These are phyloP conservation scores for Scaeva pyrastri DNA, from an alignment of 2,888 invertebrate species.

Conservation along the genomic window DNA sequence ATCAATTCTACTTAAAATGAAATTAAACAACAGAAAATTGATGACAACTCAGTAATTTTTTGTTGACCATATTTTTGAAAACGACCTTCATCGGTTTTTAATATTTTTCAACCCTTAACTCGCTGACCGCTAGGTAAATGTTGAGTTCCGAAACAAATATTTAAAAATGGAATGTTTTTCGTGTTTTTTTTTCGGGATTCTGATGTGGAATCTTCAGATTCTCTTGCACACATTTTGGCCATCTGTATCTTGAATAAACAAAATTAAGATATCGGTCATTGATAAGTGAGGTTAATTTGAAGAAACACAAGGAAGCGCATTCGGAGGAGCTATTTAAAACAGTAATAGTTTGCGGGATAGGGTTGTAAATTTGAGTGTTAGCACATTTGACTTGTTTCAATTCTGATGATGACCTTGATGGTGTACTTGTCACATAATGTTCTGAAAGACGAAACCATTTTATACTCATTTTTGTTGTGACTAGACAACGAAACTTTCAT, in stretches of 20 bases:
- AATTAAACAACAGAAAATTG: background rate
- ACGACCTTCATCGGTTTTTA: slow-evolving; percentile 8
- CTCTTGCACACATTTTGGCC: slow-evolving; percentile 61
- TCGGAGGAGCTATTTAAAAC: background rate
- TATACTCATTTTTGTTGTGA: no score
- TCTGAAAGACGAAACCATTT: background rate
- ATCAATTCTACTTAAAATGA: slow-evolving; percentile 41
- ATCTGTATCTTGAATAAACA: slow-evolving; percentile 70
- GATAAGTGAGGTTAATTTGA: slow-evolving; percentile 71
- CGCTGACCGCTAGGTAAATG: slow-evolving; percentile 57
- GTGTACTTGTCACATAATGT: no score
- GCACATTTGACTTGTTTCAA: no score
- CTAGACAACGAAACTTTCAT: no score
- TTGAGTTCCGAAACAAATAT: slow-evolving; percentile 17
- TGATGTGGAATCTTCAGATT: slow-evolving; percentile 16
- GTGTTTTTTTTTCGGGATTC: background rate
- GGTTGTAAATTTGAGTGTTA: background rate
- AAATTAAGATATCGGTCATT: slow-evolving; percentile 68
- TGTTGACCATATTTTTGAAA: background rate
- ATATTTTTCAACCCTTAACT: slow-evolving; percentile 52
- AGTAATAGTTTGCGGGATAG: background rate
- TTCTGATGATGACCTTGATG: no score
- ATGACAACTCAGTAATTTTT: background rate
- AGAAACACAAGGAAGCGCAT: slow-evolving; percentile 58
- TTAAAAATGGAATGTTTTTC: background rate